Conservation (phyloP, 2,113 vertebrate species). For the Peromyscus californicus region DNA sequence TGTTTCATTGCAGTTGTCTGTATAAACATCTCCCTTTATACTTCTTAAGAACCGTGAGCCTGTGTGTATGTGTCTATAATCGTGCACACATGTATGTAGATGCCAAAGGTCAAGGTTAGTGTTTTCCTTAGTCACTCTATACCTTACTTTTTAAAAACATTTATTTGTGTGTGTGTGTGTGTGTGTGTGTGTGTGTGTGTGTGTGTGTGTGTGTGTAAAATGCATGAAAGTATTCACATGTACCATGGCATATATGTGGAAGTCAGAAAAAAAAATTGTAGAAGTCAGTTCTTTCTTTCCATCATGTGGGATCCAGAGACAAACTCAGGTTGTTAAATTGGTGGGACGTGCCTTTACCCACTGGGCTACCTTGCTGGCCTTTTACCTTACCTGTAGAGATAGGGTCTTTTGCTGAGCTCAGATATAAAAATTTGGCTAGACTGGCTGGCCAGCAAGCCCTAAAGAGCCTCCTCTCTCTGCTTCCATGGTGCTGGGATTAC, state of each 20-base stretch:
- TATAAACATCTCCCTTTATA: constrained; percentile 27
- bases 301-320: neutral
- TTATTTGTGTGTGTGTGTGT: neutral
- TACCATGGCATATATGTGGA: neutral
- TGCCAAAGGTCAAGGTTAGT: neutral
- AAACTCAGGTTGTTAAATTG: neutral
- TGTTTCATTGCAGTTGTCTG: neutral
- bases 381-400: neutral
- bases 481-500: neutral
- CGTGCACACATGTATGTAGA: neutral
- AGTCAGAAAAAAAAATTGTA: neutral
- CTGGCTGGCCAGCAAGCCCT: neutral
- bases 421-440: neutral
- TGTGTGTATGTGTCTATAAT: neutral
- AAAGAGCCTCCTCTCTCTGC: neutral
- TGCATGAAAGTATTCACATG: neutral
- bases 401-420: too few relatives aligned
- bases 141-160: neutral
- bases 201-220: too few relatives aligned
- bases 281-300: neutral
- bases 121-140: neutral
- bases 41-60: neutral
- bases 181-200: too few relatives aligned
- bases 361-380: too few relatives aligned
- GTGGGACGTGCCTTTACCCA: neutral